Percentiles rank a stretch among this genome's conserved stretches.
Conservation (phyloP, 2,113 vertebrate species). For the Tetraodon nigroviridis region DNA sequence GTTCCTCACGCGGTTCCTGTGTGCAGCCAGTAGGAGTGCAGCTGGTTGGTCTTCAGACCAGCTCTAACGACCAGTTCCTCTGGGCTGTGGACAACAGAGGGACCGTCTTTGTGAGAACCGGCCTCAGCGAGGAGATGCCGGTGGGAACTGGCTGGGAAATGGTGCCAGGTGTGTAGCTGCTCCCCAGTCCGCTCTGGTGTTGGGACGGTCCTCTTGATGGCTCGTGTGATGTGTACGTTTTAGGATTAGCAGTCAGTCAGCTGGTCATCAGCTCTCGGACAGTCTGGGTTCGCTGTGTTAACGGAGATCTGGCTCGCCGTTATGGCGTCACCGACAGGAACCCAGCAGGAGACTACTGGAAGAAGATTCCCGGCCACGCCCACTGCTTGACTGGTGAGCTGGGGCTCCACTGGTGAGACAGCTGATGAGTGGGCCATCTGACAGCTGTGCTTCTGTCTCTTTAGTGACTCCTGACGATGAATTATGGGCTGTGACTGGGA, state of each 20-base stretch:
- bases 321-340: slow-evolving; percentile 89
- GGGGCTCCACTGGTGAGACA: not conserved
- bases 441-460: slow-evolving; percentile 19
- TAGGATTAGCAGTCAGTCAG: slow-evolving; percentile 87
- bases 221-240: not conserved
- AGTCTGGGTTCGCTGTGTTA: slow-evolving; percentile 89
- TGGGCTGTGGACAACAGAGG: slow-evolving; percentile 91
- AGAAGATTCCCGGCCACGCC: slow-evolving; percentile 86
- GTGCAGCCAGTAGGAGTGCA: slow-evolving; percentile 85
- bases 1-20: slow-evolving; percentile 7
- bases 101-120: slow-evolving; percentile 83
- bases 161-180: slow-evolving; percentile 81
- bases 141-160: slow-evolving; percentile 95
- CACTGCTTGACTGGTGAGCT: slow-evolving; percentile 82
- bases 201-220: not conserved
- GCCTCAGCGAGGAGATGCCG: slow-evolving; percentile 93
- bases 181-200: not conserved
- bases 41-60: slow-evolving; percentile 83
- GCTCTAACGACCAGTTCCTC: slow-evolving; percentile 88
- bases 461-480: slow-evolving; percentile 88
- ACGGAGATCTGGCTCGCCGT: slow-evolving; percentile 87
- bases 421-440: not conserved
- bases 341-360: slow-evolving; percentile 96
- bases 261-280: slow-evolving; percentile 84
- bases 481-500: slow-evolving; percentile 84